A percentile compares a stretch with the other conserved stretches of the same genome.
phyloP scores from a whole-genome alignment of 1,140 invertebrate species.

The Polyergus mexicanus region DNA sequence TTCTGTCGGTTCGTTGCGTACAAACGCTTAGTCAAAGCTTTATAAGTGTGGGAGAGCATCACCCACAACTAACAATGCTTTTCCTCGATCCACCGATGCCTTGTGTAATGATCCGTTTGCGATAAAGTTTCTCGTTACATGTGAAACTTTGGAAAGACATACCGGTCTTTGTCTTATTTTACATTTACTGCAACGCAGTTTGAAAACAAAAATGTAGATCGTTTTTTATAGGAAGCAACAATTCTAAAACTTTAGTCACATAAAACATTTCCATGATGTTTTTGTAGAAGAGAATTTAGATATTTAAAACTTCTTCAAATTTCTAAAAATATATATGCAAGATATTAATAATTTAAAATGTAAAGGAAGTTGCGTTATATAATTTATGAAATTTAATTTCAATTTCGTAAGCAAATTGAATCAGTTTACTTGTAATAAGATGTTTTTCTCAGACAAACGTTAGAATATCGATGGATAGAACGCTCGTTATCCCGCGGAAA shows the following conservation, averaged over 20 bases:
- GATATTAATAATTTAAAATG: background rate
- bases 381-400: background rate
- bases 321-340: background rate
- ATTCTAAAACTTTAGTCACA: background rate
- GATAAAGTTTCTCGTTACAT: background rate
- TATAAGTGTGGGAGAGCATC: background rate
- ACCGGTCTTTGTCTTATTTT: background rate
- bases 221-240: too few species aligned
- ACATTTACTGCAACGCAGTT: too few species aligned
- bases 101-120: slow-evolving; percentile 19
- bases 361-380: background rate
- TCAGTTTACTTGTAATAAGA: background rate
- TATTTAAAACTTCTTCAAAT: background rate
- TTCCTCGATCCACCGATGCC: background rate
- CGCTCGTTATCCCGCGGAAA: slow-evolving; percentile 20
- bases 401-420: background rate
- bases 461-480: background rate
- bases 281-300: background rate
- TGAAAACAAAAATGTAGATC: too few species aligned
- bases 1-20: slow-evolving; percentile 28
- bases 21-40: slow-evolving; percentile 48
- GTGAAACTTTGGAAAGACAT: background rate
- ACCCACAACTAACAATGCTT: background rate
- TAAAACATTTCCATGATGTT: background rate
- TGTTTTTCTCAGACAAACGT: background rate